Conservation (phyloP, 2,888 invertebrate genomes). For the Tinea pellionella region DNA sequence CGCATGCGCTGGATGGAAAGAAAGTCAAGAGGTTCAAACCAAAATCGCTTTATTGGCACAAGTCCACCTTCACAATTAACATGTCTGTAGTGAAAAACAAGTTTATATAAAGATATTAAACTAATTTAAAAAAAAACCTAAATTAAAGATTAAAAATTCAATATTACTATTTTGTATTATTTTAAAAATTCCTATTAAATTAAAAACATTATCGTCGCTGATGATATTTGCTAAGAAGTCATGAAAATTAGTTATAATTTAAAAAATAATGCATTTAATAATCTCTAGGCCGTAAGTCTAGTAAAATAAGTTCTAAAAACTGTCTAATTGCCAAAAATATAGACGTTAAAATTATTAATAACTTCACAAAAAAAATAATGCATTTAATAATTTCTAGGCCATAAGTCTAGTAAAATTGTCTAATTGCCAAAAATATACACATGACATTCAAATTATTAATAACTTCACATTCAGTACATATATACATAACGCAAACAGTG, state of each 20-base stretch:
- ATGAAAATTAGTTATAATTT: constrained; percentile 66
- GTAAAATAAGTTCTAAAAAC: no score
- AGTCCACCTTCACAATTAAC: constrained; percentile 16
- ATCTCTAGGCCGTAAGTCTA: constrained; percentile 27
- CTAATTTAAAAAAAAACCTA: background rate
- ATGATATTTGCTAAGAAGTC: constrained; percentile 57
- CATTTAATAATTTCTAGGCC: no score
- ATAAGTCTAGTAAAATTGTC: no score
- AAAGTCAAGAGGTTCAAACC: constrained; percentile 46
- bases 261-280: constrained; percentile 63
- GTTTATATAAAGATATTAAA: background rate
- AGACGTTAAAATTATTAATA: no score
- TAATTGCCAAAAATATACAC: no score
- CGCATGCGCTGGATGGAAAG: background rate
- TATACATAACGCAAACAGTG: no score
- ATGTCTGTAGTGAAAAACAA: background rate
- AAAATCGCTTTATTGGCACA: constrained; percentile 67
- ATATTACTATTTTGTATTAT: background rate
- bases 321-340: no score
- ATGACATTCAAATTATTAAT: no score
- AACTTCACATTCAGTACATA: no score
- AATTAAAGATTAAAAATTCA: background rate
- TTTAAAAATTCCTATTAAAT: background rate
- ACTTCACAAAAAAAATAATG: no score
- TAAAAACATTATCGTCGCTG: background rate